Evolutionary conservation across 2,888 invertebrate species (phyloP), one percentile per base, ranked within the genome.

Genomic region (Heliothis peltigera): DNA sequence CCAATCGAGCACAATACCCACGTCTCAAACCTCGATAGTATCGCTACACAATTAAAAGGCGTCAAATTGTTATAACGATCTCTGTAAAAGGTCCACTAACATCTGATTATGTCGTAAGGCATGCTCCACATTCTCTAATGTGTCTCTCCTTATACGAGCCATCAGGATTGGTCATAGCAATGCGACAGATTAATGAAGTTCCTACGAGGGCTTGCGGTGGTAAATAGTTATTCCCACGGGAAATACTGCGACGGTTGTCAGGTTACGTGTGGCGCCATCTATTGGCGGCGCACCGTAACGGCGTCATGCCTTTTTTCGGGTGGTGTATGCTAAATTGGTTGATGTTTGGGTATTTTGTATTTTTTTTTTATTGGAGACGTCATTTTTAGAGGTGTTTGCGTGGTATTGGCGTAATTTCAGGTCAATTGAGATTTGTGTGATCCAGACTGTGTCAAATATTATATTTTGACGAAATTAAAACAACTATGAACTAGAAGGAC

Each of bases 61-160:
- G 78, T 78, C 70, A 78, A 73, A 73, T 68, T 47, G 43, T 65
- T 75, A 62, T 63, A 63, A 51, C 46, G 39, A 70, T 58, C 49
- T 46, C 79, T 68, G 7, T 70, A 77, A 39, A 78, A 58, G 78
- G 67, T 3, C 17, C 4, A 10, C 58, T 28, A 62, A 68, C 68
- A 74, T 76, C 58, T 69, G 76, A 79, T 79, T 76, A 79, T 70
- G 72, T 79, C 70, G 75, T 79, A 75, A 79, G 61, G 75, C 79
- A 72, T 72, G 66, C 61, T 68, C 64, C 63, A 72, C 77, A 79
- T 79, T 62, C 75, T 57, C 48, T 19, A 51, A 72, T 79, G 75
- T 77, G 68, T 63, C 57, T 64, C 67, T 18, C 79, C 80, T 72
- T 79, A 77, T 77, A 75, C 21, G 80, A 51, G 32, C 32, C 59